A percentile compares a stretch with the other conserved stretches of the same genome.
phyloP scores from a whole-genome alignment of 2,113 vertebrate species.

The Dendrocopos noguchii region DNA sequence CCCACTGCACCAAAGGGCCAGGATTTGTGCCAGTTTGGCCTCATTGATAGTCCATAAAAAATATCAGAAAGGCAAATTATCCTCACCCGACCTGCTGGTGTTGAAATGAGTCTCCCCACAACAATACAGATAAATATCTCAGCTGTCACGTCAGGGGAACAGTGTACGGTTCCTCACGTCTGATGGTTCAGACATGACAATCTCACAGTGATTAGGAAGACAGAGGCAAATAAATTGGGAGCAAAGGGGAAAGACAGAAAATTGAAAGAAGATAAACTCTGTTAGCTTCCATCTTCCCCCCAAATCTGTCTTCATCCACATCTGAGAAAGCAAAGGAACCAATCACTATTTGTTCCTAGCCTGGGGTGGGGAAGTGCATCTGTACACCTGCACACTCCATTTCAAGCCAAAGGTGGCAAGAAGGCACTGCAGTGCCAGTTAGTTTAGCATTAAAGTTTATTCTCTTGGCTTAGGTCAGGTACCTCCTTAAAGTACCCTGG shows the following conservation, averaged over 20 bases:
- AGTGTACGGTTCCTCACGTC: not conserved
- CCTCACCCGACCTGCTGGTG: slow-evolving; percentile 14
- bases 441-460: not conserved
- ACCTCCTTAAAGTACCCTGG: not conserved
- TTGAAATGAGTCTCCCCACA: not conserved
- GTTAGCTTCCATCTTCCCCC: not conserved
- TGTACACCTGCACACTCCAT: not conserved
- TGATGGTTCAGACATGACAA: slow-evolving; percentile 17
- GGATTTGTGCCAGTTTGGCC: not conserved
- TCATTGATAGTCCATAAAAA: not conserved
- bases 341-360: not conserved
- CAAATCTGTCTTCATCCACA: not conserved
- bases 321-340: not conserved
- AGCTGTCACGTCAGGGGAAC: not conserved
- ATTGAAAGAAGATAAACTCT: not conserved
- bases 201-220: not conserved
- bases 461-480: not conserved
- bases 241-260: not conserved
- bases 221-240: not conserved
- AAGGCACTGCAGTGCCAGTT: not conserved
- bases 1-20: not conserved
- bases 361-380: not conserved
- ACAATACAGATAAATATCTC: not conserved
- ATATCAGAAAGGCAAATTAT: not conserved
- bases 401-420: not conserved